Evolutionary conservation across 1,140 invertebrate genomes (phyloP), one percentile per base, ranked within the genome.

Genomic region (Drosophila neocordata): DNA sequence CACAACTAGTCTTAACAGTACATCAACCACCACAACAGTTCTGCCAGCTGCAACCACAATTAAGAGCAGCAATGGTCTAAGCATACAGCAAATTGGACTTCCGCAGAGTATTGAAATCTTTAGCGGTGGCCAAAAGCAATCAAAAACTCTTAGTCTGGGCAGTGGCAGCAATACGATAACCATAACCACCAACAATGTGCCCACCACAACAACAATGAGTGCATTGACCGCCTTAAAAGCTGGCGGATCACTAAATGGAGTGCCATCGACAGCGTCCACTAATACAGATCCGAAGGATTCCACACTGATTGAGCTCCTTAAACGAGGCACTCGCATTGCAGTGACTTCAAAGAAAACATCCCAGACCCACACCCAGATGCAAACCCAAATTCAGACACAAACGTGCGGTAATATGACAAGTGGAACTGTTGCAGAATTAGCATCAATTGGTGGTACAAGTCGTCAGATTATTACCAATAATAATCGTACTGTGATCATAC

Each of bases 251-350:
- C 69, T 69, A 34, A 75, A 66, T 20, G 62, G 61, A 27, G 57
- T 78, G 59, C 18, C 15, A 11, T 8, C 41, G 66, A 67, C 57
- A 48, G 72, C 35, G 48, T 48, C 78, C 53, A 79, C 73, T 34
- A 79, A 85, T 8, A 71, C 77, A 22, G 91, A 91, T 74, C 79
- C 88, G 13, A 93, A 93, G 90, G 93, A 94, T 56, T 93, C 93
- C 1, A 93, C 93, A 1, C 83, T 94, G 8, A 94, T 94, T 53
- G 93, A 94, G 81, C 80, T 95, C 34, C 89, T 95, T 20, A 95
- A 95, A 80, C 93, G 95, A 60, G 94, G 94, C 9, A 95, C 95
- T 11, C 96, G 96, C 92, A 95, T 95, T 82, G 93, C 94, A 18
- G 94, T 95, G n/a, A 95, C 89, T 34, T 92, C 80, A 4, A 91